Base-by-base conservation (phyloP, 2,888 invertebrate genomes). In the Lasioglossum pauxillum region DNA sequence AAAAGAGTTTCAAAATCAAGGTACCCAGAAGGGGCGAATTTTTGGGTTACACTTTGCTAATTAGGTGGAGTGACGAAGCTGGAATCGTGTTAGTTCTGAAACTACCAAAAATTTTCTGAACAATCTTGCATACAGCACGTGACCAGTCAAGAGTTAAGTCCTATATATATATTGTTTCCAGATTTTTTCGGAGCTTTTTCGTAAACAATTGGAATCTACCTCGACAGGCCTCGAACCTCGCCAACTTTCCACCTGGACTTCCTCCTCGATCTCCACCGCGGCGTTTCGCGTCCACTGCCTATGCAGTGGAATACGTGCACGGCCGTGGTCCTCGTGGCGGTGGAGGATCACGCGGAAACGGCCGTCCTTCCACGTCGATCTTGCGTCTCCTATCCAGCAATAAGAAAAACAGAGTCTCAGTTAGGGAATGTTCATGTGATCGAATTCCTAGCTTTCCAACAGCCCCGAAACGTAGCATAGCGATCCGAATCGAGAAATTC, bases 241-340 rank as follows among this genome's bases (percentile, higher is more conserved):
- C 75, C 76, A 69, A 60, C 81, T 46, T 83, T 85, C 89, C 85
- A 89, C 89, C 83, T 85, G 71, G 79, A 79, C 78, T 85, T 78
- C 67, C 87, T 69, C 27, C 84, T 82, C 64, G 78, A 83, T 87
- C 76, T 87, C 80, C 78, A 87, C 82, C 85, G 80, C 80, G 82
- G 81, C 71, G 73, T 57, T 83, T 83, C 53, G 71, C 44, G 84
- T 89, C 80, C 83, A 89, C 88, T 85, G 89, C 84, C 79, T 27
- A 86, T 71, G 89, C 89, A 83, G 89, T 74, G 87, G 83, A 78
- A 46, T 31, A 67, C 83, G 82, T 79, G 57, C 76, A 64, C 69
- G 83, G 80, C 77, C 83, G 81, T 89, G 76, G 80, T 67, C 77
- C 67, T 83, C 72, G 82, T 84, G 80, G 82, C 73, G 87, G 64